A percentile compares a stretch with the other conserved stretches of the same genome.
These are phyloP conservation scores for Lordiphosa andalusiaca DNA, from an alignment of 2,888 invertebrate genomes.

Conservation along the genomic window DNA sequence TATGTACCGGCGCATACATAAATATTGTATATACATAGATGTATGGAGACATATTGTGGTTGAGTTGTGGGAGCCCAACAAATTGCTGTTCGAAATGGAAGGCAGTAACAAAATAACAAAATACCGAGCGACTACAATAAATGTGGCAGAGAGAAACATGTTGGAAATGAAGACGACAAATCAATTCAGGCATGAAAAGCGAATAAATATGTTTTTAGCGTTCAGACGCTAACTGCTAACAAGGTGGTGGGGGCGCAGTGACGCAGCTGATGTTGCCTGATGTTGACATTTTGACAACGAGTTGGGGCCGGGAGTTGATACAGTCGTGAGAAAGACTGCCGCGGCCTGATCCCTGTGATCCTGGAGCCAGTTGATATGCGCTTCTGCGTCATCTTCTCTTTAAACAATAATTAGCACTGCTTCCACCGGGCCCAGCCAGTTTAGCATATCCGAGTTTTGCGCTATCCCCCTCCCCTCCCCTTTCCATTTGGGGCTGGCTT, in stretches of 20 bases:
- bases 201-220: slow-evolving; percentile 76
- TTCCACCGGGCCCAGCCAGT: not conserved
- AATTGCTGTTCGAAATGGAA: slow-evolving; percentile 28
- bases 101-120: slow-evolving; percentile 10
- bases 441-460: slow-evolving; percentile 5
- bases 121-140: slow-evolving; percentile 46
- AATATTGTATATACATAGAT: slow-evolving; percentile 3
- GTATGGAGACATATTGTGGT: slow-evolving; percentile 15
- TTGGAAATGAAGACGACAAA: slow-evolving; percentile 69
- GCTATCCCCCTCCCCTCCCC: too few species aligned
- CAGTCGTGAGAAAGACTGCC: slow-evolving; percentile 49
- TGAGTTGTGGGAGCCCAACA: slow-evolving; percentile 31
- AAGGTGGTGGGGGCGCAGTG: slow-evolving; percentile 33
- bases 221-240: slow-evolving; percentile 73
- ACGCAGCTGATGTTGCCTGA: slow-evolving; percentile 6
- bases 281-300: slow-evolving; percentile 1
- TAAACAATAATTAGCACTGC: slow-evolving; percentile 11
- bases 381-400: slow-evolving; percentile 2
- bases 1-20: slow-evolving; percentile 11
- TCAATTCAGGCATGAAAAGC: slow-evolving; percentile 76
- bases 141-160: slow-evolving; percentile 49
- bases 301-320: slow-evolving; percentile 1
- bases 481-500: slow-evolving; percentile 11
- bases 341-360: slow-evolving; percentile 43
- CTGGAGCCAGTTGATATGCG: slow-evolving; percentile 13